Evolutionary conservation across 2,888 invertebrate genomes (phyloP), one percentile per base, ranked within the genome.

Genomic region (Drepana falcataria): DNA sequence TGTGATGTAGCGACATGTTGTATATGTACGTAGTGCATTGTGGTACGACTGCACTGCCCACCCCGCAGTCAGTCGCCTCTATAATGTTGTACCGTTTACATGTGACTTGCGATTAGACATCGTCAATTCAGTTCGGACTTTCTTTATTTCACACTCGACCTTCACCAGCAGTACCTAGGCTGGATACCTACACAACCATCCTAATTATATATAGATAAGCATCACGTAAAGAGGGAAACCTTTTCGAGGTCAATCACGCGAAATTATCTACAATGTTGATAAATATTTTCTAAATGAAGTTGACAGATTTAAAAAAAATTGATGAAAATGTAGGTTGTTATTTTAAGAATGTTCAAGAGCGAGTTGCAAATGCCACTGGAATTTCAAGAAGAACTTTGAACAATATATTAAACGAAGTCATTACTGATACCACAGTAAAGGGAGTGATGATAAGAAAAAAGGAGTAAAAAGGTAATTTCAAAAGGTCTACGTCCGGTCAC

Each of bases 391-490:
- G 48, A 48, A 48, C 48, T 48, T 48, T 48, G 34, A 48, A 34
- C 9, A 48, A 48, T 48, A 33, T 48, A 33, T 33, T 48, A 48
- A 34, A 48, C 48, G 48, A 48, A 48, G 34, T 48, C 1, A 21
- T 2, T 4, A 9, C 6, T 44, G 44, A 44, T 1, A 9, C 48
- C 40, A 53, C 35, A 48, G 35, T 40, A 49, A 41, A 34, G 34
- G 7, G 40, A 40, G n/a, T 41, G 41, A 49, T 41, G 34, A 41
- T 37, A 53, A 35, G 47, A 52, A 48, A 7, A 37, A 48, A 48
- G 34, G 48, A 21, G 21, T 21, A 40, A 47, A 35, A 59, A 54
- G 53, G 57, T 55, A 59, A 57, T 57, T 60, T 56, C 53, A 52
- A 56, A 60, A 54, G 57, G 48, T 37, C 37, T 4, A 37, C 57